Evolutionary conservation across 2,113 vertebrate genomes (phyloP).

Genomic region (Siniperca chuatsi): DNA sequence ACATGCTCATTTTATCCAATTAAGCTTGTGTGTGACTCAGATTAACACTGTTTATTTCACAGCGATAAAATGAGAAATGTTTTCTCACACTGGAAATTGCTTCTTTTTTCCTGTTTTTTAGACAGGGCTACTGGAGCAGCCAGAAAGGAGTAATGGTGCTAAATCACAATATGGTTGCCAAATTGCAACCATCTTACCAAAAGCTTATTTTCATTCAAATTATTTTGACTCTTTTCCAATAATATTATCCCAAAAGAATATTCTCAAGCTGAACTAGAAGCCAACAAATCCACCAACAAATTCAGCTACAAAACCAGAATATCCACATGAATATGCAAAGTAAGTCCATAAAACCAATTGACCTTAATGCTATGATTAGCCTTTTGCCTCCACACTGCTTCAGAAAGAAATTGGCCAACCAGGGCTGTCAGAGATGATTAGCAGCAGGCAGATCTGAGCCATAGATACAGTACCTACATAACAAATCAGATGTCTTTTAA

Average conservation of each 20-base stretch:
- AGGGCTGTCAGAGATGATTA: slow-evolving; percentile 53
- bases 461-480: slow-evolving; percentile 48
- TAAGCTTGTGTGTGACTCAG: slow-evolving; percentile 47
- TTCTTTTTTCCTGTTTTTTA: slow-evolving; percentile 7
- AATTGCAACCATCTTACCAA: slow-evolving; percentile 21
- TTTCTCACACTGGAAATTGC: slow-evolving; percentile 57
- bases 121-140: background rate
- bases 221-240: slow-evolving; percentile 47
- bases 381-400: slow-evolving; percentile 36
- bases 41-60: slow-evolving; percentile 63
- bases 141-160: slow-evolving; percentile 24
- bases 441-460: slow-evolving; percentile 40
- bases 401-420: slow-evolving; percentile 42
- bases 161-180: slow-evolving; percentile 43
- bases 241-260: slow-evolving; percentile 30
- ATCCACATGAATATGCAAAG: slow-evolving; percentile 46
- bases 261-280: slow-evolving; percentile 25
- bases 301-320: slow-evolving; percentile 30
- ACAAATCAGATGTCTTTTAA: slow-evolving; percentile 61
- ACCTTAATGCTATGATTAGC: slow-evolving; percentile 49
- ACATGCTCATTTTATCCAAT: slow-evolving; percentile 64
- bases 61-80: slow-evolving; percentile 42
- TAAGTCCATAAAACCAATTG: slow-evolving; percentile 45
- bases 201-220: slow-evolving; percentile 40
- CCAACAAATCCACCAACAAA: slow-evolving; percentile 30